These are phyloP conservation scores for Tricholauxania praeusta DNA, from an alignment of 2,888 invertebrate species.

Conservation along the genomic window DNA sequence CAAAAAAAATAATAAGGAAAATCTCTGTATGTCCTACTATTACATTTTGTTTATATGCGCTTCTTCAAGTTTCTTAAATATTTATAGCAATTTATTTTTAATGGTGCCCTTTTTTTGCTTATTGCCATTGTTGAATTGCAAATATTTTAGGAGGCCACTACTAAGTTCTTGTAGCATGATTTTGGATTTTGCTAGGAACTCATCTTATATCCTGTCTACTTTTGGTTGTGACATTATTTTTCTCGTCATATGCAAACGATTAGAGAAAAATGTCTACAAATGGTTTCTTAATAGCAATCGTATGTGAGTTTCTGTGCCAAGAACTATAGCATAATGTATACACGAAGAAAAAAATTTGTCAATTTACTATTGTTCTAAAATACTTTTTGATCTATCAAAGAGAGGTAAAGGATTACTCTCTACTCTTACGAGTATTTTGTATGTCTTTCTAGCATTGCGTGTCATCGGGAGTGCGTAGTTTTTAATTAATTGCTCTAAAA, in stretches of 20 bases:
- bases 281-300: slow-evolving; percentile 44
- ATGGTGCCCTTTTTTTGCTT: not conserved
- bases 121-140: not conserved
- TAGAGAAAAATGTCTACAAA: slow-evolving; percentile 41
- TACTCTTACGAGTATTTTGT: too few species aligned
- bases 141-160: not conserved
- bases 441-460: too few species aligned
- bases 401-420: too few species aligned
- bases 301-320: slow-evolving; percentile 29
- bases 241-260: slow-evolving; percentile 44
- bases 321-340: not conserved
- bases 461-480: too few species aligned
- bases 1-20: slow-evolving; percentile 17
- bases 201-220: not conserved
- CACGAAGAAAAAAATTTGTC: too few species aligned
- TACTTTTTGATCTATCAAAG: too few species aligned
- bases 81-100: slow-evolving; percentile 29
- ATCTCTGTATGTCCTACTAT: not conserved
- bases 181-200: not conserved
- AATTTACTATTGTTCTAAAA: too few species aligned
- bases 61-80: slow-evolving; percentile 27
- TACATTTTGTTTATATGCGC: slow-evolving; percentile 26
- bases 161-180: not conserved
- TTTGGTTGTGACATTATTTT: too few species aligned
- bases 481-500: too few species aligned